Base-by-base conservation (phyloP, 2,888 invertebrate genomes). In the Strigamia transsilvanica region DNA sequence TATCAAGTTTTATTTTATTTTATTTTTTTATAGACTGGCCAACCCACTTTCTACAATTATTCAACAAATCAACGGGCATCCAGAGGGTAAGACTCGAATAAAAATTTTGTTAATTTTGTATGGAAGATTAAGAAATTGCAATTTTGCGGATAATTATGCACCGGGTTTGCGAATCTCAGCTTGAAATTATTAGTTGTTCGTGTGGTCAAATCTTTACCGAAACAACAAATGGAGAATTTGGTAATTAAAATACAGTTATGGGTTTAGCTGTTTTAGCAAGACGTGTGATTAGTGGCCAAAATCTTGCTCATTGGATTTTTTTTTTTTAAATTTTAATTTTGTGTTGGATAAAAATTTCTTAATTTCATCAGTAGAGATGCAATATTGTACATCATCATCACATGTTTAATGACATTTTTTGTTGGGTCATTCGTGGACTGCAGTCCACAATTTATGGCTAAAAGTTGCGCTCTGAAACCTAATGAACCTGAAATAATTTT, bases 31-130 rank as follows among this genome's bases (percentile, higher is more conserved):
- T 61, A 81, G 81, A n/a, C 42, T 27, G 81, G 81, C 7, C 81
- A 81, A 41, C 81, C 81, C 12, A 41, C 81, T 9, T 81, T 81
- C 41, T 81, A 81, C 41, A 81, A 81, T 34, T 81, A 81, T 18
- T 42, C 38, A 10, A 81, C 81, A 61, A 81, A 81, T 81, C 81
- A 81, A 32, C 81, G 81, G n/a, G 27, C 32, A 66, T 18, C 61
- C 34, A 61, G 81, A 81, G 66, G 81, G 81, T 81, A 81, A 66
- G 81, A 27, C 4, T 2, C 4, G 13, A n/a, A 51, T 6, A n/a
- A n/a, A n/a, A n/a, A n/a, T n/a, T n/a, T n/a, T n/a, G n/a, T n/a
- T n/a, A n/a, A 51, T 51, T n/a, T 51, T 51, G 51, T n/a, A 51
- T n/a, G n/a, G 10, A n/a, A n/a, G 2, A 51, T n/a, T 51, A 51